Evolutionary conservation across 2,888 invertebrate species (phyloP).

Genomic region (Hirtodrosophila histrioides): DNA sequence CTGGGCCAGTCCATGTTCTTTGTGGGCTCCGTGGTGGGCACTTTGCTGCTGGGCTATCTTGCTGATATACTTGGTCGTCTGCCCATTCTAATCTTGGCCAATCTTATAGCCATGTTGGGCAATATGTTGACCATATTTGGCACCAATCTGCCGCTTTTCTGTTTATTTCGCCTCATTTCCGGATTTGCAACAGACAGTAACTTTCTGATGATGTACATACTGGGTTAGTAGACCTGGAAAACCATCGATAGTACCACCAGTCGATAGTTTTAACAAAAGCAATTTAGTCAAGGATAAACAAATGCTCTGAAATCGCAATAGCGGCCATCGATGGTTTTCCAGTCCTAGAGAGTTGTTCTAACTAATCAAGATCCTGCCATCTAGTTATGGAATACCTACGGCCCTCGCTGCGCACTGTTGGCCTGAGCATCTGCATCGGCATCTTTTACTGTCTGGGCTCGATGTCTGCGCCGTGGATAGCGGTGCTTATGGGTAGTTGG

Average conservation of each 20-base stretch:
- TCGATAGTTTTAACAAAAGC: too few relatives aligned
- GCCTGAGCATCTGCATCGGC: constrained; percentile 86
- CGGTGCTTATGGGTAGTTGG: constrained; percentile 85
- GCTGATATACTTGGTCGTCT: constrained; percentile 86
- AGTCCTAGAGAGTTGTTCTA: too few relatives aligned
- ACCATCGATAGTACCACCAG: too few relatives aligned
- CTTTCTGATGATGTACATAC: constrained; percentile 87
- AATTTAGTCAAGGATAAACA: too few relatives aligned
- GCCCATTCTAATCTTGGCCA: constrained; percentile 86
- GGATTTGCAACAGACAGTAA: constrained; percentile 87
- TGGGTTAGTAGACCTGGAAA: constrained; percentile 82
- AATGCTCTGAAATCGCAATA: too few relatives aligned
- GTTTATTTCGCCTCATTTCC: constrained; percentile 85
- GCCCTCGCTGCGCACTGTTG: constrained; percentile 85
- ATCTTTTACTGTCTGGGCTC: constrained; percentile 87
- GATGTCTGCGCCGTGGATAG: constrained; percentile 85
- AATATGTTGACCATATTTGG: constrained; percentile 85
- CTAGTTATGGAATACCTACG: constrained; percentile 87
- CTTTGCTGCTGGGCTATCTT: constrained; percentile 86
- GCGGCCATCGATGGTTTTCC: too few relatives aligned
- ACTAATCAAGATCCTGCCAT: too few relatives aligned
- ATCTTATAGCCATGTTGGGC: constrained; percentile 85
- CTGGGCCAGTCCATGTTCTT: constrained; percentile 87
- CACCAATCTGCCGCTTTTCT: constrained; percentile 84
- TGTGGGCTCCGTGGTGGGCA: constrained; percentile 87